Evolutionary conservation across 2,113 vertebrate species (phyloP).

Genomic region (Alosa alosa): DNA sequence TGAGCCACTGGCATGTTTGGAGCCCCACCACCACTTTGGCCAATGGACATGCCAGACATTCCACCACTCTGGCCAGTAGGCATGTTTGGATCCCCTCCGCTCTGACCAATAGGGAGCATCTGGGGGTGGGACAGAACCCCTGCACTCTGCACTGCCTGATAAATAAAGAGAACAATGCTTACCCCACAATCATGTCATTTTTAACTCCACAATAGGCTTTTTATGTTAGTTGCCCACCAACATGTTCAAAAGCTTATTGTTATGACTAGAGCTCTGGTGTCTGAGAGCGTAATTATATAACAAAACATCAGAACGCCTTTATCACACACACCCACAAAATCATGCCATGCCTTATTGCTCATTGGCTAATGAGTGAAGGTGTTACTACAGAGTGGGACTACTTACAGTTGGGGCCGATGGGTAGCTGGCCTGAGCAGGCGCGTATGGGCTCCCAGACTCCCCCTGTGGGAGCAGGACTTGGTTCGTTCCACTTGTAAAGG

Average conservation of each 20-base stretch:
- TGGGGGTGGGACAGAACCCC: conserved; percentile 60
- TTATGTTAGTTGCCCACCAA: not conserved
- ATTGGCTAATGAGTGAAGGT: not conserved
- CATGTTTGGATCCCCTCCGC: conserved; percentile 58
- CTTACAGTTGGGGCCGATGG: conserved; percentile 73
- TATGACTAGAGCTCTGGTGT: conserved; percentile 26
- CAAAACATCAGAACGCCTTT: not conserved
- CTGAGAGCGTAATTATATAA: not conserved
- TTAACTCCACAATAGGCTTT: conserved; percentile 6
- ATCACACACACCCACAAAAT: conserved; percentile 18
- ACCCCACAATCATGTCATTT: conserved; percentile 16
- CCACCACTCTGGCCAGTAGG: conserved; percentile 69
- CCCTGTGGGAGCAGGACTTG: conserved; percentile 65
- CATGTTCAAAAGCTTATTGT: conserved; percentile 16
- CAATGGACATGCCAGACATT: conserved; percentile 57
- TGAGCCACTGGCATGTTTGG: conserved; percentile 58
- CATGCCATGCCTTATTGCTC: not conserved
- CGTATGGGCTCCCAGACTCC: conserved; percentile 60
- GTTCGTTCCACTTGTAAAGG: conserved; percentile 66
- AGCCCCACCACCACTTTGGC: conserved; percentile 63
- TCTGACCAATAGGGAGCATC: conserved; percentile 65
- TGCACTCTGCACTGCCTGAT: conserved; percentile 52
- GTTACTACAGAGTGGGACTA: not conserved
- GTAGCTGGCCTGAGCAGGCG: conserved; percentile 60
- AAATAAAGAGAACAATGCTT: conserved; percentile 36